phyloP scores from a whole-genome alignment of 2,797 vertebrate species.

The Anolis apletophallus region DNA sequence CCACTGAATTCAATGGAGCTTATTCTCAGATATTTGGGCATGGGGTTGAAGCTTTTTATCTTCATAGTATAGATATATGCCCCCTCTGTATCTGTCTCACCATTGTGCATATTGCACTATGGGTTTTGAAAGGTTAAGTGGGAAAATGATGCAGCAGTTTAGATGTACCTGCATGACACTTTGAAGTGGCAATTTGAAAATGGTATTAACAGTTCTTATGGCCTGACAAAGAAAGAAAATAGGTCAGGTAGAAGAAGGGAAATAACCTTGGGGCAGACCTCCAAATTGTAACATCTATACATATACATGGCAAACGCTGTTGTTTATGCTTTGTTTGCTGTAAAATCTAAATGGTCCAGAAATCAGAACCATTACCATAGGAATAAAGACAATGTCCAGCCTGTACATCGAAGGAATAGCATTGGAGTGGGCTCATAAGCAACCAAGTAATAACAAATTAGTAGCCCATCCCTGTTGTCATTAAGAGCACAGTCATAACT shows the following conservation, averaged over 20 bases:
- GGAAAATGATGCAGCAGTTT: not conserved
- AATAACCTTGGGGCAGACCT: slow-evolving; percentile 3
- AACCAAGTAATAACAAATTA: slow-evolving; percentile 21
- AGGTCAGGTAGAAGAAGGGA: not conserved
- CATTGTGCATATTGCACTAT: not conserved
- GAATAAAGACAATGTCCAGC: not conserved
- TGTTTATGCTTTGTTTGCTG: not conserved
- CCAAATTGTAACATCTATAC: not conserved
- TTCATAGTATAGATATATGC: not conserved
- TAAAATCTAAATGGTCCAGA: slow-evolving; percentile 1
- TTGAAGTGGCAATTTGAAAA: not conserved
- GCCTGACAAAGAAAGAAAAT: not conserved
- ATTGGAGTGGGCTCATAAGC: not conserved
- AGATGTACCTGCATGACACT: not conserved
- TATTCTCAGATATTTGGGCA: not conserved
- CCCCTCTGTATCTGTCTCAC: not conserved
- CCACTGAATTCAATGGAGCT: slow-evolving; percentile 13
- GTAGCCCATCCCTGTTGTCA: slow-evolving; percentile 34
- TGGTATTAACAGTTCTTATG: not conserved
- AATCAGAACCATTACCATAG: not conserved
- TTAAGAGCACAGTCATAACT: slow-evolving; percentile 20
- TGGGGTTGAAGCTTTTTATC: not conserved
- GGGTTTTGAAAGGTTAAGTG: not conserved
- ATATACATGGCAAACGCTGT: not conserved
- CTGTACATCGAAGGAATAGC: not conserved